phyloP scores from a whole-genome alignment of 2,797 vertebrate species.

The Enteromius radiatus region DNA sequence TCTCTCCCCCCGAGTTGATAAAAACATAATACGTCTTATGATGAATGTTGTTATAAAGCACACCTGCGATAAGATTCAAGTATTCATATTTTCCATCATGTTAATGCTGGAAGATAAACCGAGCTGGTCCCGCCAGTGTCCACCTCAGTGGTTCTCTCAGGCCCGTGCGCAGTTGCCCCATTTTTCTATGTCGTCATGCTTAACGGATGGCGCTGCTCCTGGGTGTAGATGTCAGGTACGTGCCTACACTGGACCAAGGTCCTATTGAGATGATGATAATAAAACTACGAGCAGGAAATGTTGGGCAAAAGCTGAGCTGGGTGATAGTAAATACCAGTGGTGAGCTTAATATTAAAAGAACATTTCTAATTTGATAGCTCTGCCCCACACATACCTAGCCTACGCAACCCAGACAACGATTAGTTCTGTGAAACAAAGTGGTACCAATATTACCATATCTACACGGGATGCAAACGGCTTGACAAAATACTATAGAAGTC shows the following conservation, averaged over 20 bases:
- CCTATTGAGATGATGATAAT: constrained; percentile 52
- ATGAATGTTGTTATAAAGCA: constrained; percentile 97
- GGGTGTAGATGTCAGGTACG: constrained; percentile 60
- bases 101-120: constrained; percentile 94
- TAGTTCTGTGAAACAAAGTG: too few species aligned
- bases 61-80: constrained; percentile 94
- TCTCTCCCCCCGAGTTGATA: constrained; percentile 86
- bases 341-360: not conserved
- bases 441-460: too few species aligned
- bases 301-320: not conserved
- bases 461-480: too few species aligned
- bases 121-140: constrained; percentile 66
- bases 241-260: constrained; percentile 46
- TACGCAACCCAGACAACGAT: too few species aligned
- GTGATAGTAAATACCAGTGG: not conserved
- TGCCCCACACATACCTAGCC: too few species aligned
- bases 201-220: constrained; percentile 56
- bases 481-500: too few species aligned
- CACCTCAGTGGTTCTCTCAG: constrained; percentile 54
- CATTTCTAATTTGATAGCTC: too few species aligned
- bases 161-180: constrained; percentile 70
- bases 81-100: constrained; percentile 96
- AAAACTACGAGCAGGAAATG: constrained; percentile 17
- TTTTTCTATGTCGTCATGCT: constrained; percentile 80
- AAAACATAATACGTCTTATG: constrained; percentile 92